A percentile compares a stretch with the other conserved stretches of the same genome.
phyloP scores from a whole-genome alignment of 1,140 invertebrate species.

The Protaetia brevitarsis region DNA sequence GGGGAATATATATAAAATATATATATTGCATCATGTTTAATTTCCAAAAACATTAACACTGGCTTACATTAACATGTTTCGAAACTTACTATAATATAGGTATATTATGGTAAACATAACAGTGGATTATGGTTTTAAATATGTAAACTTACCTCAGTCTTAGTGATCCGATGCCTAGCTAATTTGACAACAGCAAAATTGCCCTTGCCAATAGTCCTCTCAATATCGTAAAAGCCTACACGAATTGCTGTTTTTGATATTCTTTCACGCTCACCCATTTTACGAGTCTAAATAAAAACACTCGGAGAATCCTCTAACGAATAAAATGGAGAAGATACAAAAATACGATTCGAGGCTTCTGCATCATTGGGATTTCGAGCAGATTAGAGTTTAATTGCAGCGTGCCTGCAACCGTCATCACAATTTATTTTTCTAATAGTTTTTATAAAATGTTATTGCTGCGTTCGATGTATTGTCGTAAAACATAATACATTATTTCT shows the following conservation, averaged over 20 bases:
- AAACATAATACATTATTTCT: slow-evolving; percentile 15
- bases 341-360: neutral
- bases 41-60: too few species aligned
- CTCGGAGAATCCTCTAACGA: neutral
- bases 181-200: slow-evolving; percentile 99
- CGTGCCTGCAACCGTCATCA: slow-evolving; percentile 6
- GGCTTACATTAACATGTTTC: too few species aligned
- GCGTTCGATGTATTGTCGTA: slow-evolving; percentile 28
- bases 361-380: neutral
- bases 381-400: neutral
- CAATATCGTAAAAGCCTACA: slow-evolving; percentile 96
- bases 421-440: neutral
- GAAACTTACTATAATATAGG: too few species aligned
- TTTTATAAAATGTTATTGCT: slow-evolving; percentile 23
- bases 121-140: too few species aligned
- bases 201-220: slow-evolving; percentile 95
- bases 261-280: slow-evolving; percentile 58
- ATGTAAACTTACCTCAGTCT: slow-evolving; percentile 83
- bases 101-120: too few species aligned
- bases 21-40: too few species aligned
- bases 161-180: slow-evolving; percentile 95
- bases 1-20: too few species aligned
- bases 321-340: neutral
- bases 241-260: slow-evolving; percentile 74
- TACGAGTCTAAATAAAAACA: neutral